phyloP scores from a whole-genome alignment of 2,797 vertebrate species.

The Oreochromis grahami region DNA sequence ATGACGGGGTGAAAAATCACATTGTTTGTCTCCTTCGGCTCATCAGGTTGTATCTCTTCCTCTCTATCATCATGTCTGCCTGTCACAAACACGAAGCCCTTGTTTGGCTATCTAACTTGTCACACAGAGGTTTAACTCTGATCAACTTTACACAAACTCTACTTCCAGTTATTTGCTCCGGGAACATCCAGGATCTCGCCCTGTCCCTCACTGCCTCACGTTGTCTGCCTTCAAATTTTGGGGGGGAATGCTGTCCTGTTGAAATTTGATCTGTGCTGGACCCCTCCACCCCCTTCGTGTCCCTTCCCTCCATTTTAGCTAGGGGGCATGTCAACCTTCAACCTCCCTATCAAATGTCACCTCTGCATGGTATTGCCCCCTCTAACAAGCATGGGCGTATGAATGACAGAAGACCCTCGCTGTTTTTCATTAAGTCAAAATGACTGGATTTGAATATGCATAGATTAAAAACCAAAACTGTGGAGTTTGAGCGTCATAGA shows the following conservation, averaged over 20 bases:
- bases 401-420: conserved; percentile 15
- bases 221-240: conserved; percentile 56
- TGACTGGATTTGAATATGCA: neutral
- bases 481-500: neutral
- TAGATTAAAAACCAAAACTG: neutral
- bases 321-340: conserved; percentile 62
- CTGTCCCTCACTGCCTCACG: conserved; percentile 40
- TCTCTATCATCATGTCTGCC: conserved; percentile 42
- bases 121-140: neutral
- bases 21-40: conserved; percentile 44
- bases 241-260: conserved; percentile 70
- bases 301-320: conserved; percentile 57
- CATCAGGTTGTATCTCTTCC: conserved; percentile 20
- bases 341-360: conserved; percentile 68
- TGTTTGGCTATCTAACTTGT: neutral
- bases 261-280: conserved; percentile 65
- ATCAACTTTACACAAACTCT: neutral
- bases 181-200: conserved; percentile 32
- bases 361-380: conserved; percentile 32
- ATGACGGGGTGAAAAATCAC: conserved; percentile 47
- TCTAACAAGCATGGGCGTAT: conserved; percentile 32
- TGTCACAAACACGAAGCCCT: conserved; percentile 17
- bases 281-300: conserved; percentile 51
- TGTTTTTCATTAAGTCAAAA: neutral
- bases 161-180: conserved; percentile 37